A percentile compares a stretch with the other conserved stretches of the same genome.
phyloP scores from a whole-genome alignment of 1,140 invertebrate genomes.

The Glomeris maerens region DNA sequence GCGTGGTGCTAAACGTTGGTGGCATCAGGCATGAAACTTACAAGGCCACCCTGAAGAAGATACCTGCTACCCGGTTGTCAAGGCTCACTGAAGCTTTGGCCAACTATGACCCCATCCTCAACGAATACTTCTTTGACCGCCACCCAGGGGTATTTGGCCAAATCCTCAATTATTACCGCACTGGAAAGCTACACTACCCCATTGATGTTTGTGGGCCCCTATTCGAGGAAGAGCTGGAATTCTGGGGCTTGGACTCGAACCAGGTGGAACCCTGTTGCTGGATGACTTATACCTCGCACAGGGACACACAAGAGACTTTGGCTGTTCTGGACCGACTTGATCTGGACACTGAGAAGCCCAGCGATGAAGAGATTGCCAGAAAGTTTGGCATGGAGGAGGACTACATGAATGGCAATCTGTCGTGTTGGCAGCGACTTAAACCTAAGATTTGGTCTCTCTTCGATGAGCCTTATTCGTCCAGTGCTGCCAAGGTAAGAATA shows the following conservation, averaged over 20 bases:
- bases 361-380: slow-evolving; percentile 71
- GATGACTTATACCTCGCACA: slow-evolving; percentile 82
- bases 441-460: slow-evolving; percentile 80
- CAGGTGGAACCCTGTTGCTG: slow-evolving; percentile 93
- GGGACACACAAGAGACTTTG: slow-evolving; percentile 93
- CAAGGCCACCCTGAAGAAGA: slow-evolving; percentile 81
- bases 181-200: slow-evolving; percentile 68
- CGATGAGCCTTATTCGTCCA: slow-evolving; percentile 79
- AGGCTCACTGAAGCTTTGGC: slow-evolving; percentile 55
- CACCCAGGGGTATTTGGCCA: slow-evolving; percentile 95
- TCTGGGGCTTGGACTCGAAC: slow-evolving; percentile 62
- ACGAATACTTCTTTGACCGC: slow-evolving; percentile 97
- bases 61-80: slow-evolving; percentile 79
- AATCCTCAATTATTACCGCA: slow-evolving; percentile 43
- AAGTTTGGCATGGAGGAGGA: slow-evolving; percentile 81
- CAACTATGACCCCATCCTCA: slow-evolving; percentile 90
- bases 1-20: slow-evolving; percentile 94
- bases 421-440: slow-evolving; percentile 67
- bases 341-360: slow-evolving; percentile 72
- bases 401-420: slow-evolving; percentile 53
- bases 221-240: slow-evolving; percentile 69
- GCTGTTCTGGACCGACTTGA: slow-evolving; percentile 85
- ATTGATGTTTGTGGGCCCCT: slow-evolving; percentile 71
- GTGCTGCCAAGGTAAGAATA: slow-evolving; percentile 61
- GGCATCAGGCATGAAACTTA: slow-evolving; percentile 95